Conservation (phyloP, 2,113 vertebrate species). For the Ptilonorhynchus violaceus region DNA sequence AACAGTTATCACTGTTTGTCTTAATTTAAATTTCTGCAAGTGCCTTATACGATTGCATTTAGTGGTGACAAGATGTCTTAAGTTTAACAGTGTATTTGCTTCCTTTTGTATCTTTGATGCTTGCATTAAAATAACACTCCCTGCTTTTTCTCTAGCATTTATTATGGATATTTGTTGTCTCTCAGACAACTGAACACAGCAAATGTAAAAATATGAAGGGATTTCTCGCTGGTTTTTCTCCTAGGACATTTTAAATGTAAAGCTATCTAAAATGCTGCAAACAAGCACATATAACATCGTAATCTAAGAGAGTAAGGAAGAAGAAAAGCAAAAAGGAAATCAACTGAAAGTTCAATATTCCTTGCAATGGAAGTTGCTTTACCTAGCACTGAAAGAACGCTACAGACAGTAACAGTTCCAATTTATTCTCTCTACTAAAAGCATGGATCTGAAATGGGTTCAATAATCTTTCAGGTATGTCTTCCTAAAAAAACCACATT, state of each 20-base stretch:
- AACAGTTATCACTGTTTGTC: slow-evolving; percentile 41
- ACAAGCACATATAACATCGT: background rate
- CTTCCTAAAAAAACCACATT: background rate
- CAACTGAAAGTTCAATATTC: background rate
- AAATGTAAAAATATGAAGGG: background rate
- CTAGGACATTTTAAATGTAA: background rate
- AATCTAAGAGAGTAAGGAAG: background rate
- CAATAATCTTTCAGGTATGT: background rate
- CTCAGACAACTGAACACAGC: background rate
- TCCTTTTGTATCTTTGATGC: background rate
- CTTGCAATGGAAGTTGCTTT: background rate
- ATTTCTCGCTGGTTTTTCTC: background rate
- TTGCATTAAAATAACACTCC: background rate
- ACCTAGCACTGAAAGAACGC: background rate
- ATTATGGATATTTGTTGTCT: background rate
- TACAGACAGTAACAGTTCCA: background rate
- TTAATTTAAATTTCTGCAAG: slow-evolving; percentile 37
- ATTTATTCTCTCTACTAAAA: background rate
- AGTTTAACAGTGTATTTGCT: background rate
- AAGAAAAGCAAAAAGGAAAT: background rate
- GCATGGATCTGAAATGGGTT: background rate
- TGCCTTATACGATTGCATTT: background rate
- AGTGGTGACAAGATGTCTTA: slow-evolving; percentile 11
- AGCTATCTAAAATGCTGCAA: background rate
- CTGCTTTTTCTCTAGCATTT: background rate